Evolutionary conservation across 2,797 vertebrate genomes (phyloP).

Genomic region (Micromesistius poutassou): DNA sequence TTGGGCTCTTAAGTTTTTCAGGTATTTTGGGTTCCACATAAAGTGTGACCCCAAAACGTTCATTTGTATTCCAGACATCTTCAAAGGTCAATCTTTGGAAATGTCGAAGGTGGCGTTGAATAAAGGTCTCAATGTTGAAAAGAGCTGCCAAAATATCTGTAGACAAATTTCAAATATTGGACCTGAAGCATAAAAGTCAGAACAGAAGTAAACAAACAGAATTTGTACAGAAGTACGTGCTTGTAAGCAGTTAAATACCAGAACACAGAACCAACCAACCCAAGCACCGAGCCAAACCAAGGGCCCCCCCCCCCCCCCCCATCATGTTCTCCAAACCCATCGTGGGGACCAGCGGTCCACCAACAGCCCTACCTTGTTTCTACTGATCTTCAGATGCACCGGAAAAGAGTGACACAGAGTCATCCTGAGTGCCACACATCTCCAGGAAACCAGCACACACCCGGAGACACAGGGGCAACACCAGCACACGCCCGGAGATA

Average conservation of each 20-base stretch:
- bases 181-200: constrained; percentile 4
- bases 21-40: neutral
- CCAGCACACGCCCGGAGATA: neutral
- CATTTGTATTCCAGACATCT: neutral
- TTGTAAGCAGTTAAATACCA: neutral
- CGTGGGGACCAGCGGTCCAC: neutral
- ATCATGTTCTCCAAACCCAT: neutral
- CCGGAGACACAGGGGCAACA: neutral
- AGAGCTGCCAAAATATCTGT: too few species aligned
- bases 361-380: constrained; percentile 69
- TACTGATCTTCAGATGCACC: constrained; percentile 72
- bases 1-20: neutral
- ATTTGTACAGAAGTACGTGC: neutral
- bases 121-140: neutral
- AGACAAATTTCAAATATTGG: neutral
- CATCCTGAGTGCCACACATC: constrained; percentile 59
- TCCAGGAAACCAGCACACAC: neutral
- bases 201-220: constrained; percentile 7
- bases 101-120: neutral
- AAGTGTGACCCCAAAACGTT: neutral
- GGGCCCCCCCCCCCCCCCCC: too few species aligned
- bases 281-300: neutral
- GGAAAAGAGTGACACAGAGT: constrained; percentile 66
- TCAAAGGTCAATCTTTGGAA: neutral
- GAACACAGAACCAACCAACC: neutral